Percentiles rank a stretch among this genome's conserved stretches.
Evolutionary conservation across 1,140 invertebrate species (phyloP).

Genomic region (Luehdorfia chinensis): DNA sequence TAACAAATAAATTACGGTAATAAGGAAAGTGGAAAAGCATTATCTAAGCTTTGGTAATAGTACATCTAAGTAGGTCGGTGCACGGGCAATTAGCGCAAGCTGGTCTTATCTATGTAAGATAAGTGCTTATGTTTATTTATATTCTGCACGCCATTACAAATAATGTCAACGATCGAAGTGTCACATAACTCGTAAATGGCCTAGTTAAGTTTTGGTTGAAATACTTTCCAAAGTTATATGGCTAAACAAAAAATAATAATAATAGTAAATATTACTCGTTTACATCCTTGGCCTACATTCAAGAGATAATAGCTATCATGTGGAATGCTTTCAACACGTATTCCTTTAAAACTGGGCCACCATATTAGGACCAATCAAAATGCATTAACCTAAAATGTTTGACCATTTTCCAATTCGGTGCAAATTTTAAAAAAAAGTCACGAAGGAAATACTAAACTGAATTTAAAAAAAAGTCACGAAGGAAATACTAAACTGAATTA

Average conservation of each 20-base stretch:
- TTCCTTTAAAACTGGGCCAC: constrained; percentile 6
- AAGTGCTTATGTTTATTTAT: constrained; percentile 37
- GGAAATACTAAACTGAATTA: no score
- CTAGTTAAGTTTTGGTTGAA: no score
- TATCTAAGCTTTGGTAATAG: constrained; percentile 59
- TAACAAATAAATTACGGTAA: no score
- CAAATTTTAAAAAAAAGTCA: no score
- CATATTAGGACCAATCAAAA: constrained; percentile 2
- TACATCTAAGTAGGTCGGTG: constrained; percentile 66
- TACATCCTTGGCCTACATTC: constrained; percentile 37
- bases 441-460: no score
- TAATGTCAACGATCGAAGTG: constrained; percentile 14
- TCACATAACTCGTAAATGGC: no score
- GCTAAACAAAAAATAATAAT: no score
- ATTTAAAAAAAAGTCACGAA: no score
- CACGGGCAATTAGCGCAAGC: constrained; percentile 45
- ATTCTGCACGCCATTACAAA: constrained; percentile 19
- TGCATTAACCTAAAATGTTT: no score
- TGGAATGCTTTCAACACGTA: constrained; percentile 8
- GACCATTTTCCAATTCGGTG: no score
- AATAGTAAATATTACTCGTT: constrained; percentile 24
- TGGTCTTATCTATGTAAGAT: constrained; percentile 33
- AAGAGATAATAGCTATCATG: constrained; percentile 10
- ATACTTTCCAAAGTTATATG: no score
- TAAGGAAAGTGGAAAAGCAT: constrained; percentile 39